Base-by-base conservation (phyloP, 2,113 vertebrate species). In the Ophiodon elongatus region DNA sequence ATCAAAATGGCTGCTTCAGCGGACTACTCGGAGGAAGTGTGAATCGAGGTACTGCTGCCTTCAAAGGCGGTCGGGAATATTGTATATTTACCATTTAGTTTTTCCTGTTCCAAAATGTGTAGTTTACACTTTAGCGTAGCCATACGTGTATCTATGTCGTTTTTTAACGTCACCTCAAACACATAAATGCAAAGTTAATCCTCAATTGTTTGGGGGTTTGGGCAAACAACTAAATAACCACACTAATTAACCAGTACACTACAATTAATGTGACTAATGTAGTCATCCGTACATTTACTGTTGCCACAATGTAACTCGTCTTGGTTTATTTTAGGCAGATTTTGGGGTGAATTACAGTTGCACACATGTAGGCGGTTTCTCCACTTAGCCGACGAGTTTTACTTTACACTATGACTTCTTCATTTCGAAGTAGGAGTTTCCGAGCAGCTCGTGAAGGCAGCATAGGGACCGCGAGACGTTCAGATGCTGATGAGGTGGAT, bases 1-100 rank as follows among this genome's bases (percentile, higher is more conserved):
- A 83, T 86, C 88, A 95, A 95, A 95, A 95, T 95, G 95, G 95
- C 94, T 76, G 85, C 50, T 25, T 0, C 0, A 5, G 62, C 1
- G 80, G 80, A 39, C 68, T 5, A 31, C 29, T 73, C 6, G 14
- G 21, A 73, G 69, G 88, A 88, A 88, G 82, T 88, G 85, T 45
- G 67, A 64, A 19, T 27, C 3, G 8, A 68, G 31, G n/a, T 43
- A 50, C 31, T 73, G 84, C 23, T 91, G 83, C 92, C 19, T 92
- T 92, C 80, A 86, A 0, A 0, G 11, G 21, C 68, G 6, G 39
- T 5, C 29, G 39, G 72, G 7, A 72, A 37, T 29, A n/a, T 29
- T 59, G 2, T 29, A 2, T 29, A 29, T 59, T 15, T 59, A 0
- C 56, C 25, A 29, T 27, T 59, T 27, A 27, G 4, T 59, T 14